Evolutionary conservation across 2,888 invertebrate species (phyloP), one percentile per base, ranked within the genome.

Genomic region (Drosophila prostipennis): DNA sequence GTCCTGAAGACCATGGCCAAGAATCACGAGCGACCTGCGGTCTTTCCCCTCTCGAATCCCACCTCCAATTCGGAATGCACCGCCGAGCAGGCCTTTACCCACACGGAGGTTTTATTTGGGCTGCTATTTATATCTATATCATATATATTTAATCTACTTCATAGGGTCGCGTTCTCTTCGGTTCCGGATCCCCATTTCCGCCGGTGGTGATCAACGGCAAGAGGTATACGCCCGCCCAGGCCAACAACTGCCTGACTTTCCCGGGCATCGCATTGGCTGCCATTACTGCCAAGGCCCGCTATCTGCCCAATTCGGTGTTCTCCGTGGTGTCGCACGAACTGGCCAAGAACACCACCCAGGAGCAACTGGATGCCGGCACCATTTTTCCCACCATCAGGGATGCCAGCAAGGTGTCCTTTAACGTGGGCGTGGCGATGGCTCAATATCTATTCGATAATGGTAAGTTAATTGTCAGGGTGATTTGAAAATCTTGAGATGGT

Each of bases 31-130:
- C 64, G 43, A 0, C 80, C 80, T 0, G 79, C 67, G 0, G 53
- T 80, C 1, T 77, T 80, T n/a, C 75, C 80, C 2, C 48, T 69
- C 7, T 80, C 80, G 2, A 82, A 82, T 71, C 80, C 80, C 1
- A 83, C 80, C 6, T 46, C 42, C n/a, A 55, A 58, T 1, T 51
- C 83, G 1, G 80, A 80, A 29, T 80, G 80, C 49, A 75, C 78
- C 1, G 80, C 80, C 8, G 80, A 80, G 8, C 70, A 65, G 75
- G 78, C 78, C 6, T 75, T 59, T 23, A 29, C 23, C 0, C 51
- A 52, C 13, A 72, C 78, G 6, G 72, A 80, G 65, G 78, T 78
- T 6, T 0, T 2, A 19, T 3, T 19, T 26, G 26, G 26, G 43
- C 6, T 37, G 3, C 16, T 14, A 5, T 3, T 14, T 1, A 2